Percentiles rank a stretch among this genome's conserved stretches.
phyloP scores from a whole-genome alignment of 2,797 vertebrate genomes.

The Arrhamphus sclerolepis region DNA sequence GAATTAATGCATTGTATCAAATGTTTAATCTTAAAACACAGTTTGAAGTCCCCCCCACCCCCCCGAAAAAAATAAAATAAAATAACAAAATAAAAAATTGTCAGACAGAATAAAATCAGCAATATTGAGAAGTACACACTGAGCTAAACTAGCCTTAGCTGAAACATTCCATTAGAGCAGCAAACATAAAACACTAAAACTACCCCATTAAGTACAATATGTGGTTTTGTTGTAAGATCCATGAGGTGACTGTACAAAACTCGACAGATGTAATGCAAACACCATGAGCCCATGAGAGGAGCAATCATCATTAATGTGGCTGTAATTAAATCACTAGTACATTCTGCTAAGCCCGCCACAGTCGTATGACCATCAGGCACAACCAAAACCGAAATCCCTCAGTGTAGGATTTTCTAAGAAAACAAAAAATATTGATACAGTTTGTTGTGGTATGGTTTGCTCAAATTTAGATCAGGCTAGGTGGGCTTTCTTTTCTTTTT shows the following conservation, averaged over 20 bases:
- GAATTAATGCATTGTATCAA: too few species aligned
- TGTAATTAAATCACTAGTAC: slow-evolving; percentile 70
- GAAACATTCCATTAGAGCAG: slow-evolving; percentile 37
- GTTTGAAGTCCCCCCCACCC: slow-evolving; percentile 13
- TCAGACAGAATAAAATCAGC: slow-evolving; percentile 1
- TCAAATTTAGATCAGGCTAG: slow-evolving; percentile 13
- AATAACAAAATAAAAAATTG: too few species aligned
- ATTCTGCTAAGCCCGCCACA: slow-evolving; percentile 44
- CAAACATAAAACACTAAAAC: slow-evolving; percentile 55
- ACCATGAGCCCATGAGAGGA: slow-evolving; percentile 52
- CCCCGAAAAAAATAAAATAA: too few species aligned
- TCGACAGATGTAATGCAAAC: slow-evolving; percentile 68
- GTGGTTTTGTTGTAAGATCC: slow-evolving; percentile 45
- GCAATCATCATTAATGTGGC: slow-evolving; percentile 69
- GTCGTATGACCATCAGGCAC: slow-evolving; percentile 52
- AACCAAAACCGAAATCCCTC: slow-evolving; percentile 35
- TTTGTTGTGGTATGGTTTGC: slow-evolving; percentile 17
- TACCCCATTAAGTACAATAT: slow-evolving; percentile 46
- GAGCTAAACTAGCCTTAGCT: slow-evolving; percentile 30
- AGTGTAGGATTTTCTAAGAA: slow-evolving; percentile 20
- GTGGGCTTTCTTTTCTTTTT: not conserved
- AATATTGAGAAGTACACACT: slow-evolving; percentile 5
- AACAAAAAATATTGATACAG: slow-evolving; percentile 2
- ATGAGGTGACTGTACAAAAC: slow-evolving; percentile 50
- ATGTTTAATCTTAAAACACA: not conserved